Evolutionary conservation across 2,113 vertebrate species (phyloP).

Genomic region (Macroglossus sobrinus): DNA sequence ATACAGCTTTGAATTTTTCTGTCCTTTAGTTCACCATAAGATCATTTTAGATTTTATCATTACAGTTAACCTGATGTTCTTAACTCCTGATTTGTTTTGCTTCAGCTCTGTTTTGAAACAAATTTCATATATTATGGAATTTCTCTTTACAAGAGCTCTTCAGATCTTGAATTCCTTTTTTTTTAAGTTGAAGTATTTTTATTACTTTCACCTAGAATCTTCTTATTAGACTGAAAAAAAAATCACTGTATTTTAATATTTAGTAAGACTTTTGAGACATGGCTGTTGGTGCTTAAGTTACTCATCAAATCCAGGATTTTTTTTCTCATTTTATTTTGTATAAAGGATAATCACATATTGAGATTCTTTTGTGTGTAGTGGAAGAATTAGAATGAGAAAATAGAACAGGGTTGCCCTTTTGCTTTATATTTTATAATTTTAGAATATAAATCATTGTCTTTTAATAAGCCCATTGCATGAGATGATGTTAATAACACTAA

Average conservation of each 20-base stretch:
- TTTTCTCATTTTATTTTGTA: conserved; percentile 49
- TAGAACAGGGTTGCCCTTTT: conserved; percentile 41
- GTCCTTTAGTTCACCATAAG: neutral
- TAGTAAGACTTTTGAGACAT: conserved; percentile 56
- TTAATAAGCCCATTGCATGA: conserved; percentile 39
- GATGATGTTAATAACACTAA: conserved; percentile 50
- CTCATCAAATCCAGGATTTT: conserved; percentile 1
- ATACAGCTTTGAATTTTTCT: conserved; percentile 28
- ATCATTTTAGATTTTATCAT: conserved; percentile 29
- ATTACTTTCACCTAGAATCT: conserved; percentile 47
- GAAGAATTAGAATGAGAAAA: conserved; percentile 32
- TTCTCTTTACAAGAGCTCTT: conserved; percentile 5
- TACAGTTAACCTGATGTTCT: neutral
- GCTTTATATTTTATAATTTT: conserved; percentile 55
- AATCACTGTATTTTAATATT: conserved; percentile 29
- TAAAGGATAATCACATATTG: conserved; percentile 57
- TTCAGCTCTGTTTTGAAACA: conserved; percentile 46
- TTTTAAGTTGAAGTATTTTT: conserved; percentile 37
- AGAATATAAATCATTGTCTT: conserved; percentile 56
- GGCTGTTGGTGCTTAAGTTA: conserved; percentile 39
- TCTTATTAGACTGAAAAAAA: conserved; percentile 3
- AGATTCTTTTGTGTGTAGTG: conserved; percentile 45
- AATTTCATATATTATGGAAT: conserved; percentile 1
- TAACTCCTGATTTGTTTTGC: conserved; percentile 51
- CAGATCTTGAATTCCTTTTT: conserved; percentile 5